Percentiles rank a stretch among this genome's conserved stretches.
phyloP scores from a whole-genome alignment of 2,797 vertebrate genomes.

The Microctenopoma lineatum region DNA sequence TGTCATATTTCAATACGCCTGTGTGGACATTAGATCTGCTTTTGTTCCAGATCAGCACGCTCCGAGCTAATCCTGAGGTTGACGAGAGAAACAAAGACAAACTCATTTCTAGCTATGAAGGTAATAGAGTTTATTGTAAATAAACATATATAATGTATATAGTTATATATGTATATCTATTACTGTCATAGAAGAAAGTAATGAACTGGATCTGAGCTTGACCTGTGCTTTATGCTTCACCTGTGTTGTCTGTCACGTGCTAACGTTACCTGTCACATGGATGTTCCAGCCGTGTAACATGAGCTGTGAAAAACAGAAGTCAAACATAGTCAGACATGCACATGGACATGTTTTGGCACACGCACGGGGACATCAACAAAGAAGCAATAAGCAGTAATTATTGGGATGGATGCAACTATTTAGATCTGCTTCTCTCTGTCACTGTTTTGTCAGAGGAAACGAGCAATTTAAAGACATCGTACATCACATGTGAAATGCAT shows the following conservation, averaged over 20 bases:
- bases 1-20: background rate
- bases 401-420: background rate
- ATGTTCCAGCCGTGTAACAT: conserved; percentile 25
- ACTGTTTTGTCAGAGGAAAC: background rate
- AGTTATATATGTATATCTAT: background rate
- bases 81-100: conserved; percentile 28
- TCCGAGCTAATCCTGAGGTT: conserved; percentile 26
- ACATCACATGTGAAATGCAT: too few species aligned
- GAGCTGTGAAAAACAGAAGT: conserved; percentile 9
- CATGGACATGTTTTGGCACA: background rate
- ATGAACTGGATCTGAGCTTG: background rate
- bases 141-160: background rate
- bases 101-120: conserved; percentile 25
- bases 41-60: conserved; percentile 59
- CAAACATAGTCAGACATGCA: conserved; percentile 1
- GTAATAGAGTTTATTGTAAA: conserved; percentile 40
- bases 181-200: background rate
- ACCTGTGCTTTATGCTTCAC: background rate
- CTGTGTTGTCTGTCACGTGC: conserved; percentile 5
- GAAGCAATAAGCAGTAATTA: background rate
- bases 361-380: background rate
- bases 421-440: background rate
- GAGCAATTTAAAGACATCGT: background rate
- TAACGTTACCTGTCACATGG: conserved; percentile 28
- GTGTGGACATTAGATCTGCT: conserved; percentile 11